Evolutionary conservation across 1,140 invertebrate species (phyloP).

Genomic region (Maconellicoccus hirsutus): DNA sequence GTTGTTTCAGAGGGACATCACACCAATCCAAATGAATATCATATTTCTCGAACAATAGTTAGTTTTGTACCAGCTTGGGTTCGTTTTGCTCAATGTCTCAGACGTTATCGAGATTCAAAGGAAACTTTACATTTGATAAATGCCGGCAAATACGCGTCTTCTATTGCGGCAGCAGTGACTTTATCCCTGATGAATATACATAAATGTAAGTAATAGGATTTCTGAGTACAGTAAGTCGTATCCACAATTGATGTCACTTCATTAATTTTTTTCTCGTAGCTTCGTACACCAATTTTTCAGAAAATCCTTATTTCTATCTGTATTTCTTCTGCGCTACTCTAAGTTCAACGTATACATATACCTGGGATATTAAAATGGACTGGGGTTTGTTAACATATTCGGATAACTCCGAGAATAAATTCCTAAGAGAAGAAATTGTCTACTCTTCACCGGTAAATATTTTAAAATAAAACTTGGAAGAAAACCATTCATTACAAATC

Average conservation of each 20-base stretch:
- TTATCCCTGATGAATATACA: slow-evolving; percentile 19
- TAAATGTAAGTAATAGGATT: background rate
- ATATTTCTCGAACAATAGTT: slow-evolving; percentile 53
- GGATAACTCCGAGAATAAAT: slow-evolving; percentile 48
- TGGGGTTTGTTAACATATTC: slow-evolving; percentile 58
- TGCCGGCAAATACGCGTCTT: slow-evolving; percentile 96
- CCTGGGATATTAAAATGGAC: slow-evolving; percentile 88
- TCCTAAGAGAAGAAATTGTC: slow-evolving; percentile 53
- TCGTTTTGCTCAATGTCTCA: slow-evolving; percentile 91
- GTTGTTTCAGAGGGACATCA: background rate
- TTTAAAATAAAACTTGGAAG: slow-evolving; percentile 21
- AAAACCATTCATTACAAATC: no score
- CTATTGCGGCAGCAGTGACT: slow-evolving; percentile 34
- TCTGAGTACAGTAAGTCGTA: no score
- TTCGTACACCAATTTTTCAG: slow-evolving; percentile 44
- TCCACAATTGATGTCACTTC: no score
- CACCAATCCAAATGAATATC: slow-evolving; percentile 43
- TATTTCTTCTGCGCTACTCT: slow-evolving; percentile 61
- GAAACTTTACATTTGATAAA: slow-evolving; percentile 92
- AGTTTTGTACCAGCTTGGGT: slow-evolving; percentile 92
- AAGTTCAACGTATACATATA: slow-evolving; percentile 63
- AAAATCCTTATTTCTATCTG: slow-evolving; percentile 70
- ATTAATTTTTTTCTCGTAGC: slow-evolving; percentile 35
- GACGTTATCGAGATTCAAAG: slow-evolving; percentile 78
- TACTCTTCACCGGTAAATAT: slow-evolving; percentile 47